Base-by-base conservation (phyloP, 2,888 invertebrate species). In the Spialia ferax region DNA sequence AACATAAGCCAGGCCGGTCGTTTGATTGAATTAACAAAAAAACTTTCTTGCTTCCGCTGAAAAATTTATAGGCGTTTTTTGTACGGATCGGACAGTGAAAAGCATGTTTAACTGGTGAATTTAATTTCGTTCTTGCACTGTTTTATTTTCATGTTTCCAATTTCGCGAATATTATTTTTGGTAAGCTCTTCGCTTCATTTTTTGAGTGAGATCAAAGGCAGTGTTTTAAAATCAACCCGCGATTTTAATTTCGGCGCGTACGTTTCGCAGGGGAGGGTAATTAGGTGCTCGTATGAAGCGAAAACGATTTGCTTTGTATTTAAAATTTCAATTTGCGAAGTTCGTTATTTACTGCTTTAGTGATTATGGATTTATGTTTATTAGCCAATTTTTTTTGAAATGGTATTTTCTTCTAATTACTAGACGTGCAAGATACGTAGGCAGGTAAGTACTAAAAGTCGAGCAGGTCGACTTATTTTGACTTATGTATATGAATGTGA, bases 1-100 rank as follows among this genome's bases (percentile, higher is more conserved):
- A 88, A 87, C 82, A 84, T 86, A 89, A 89, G 88, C 87, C 89
- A 79, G 79, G 79, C 75, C 75, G 74, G 80, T 75, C 81, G 76
- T 81, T 84, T 90, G 91, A 93, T 92, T 92, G 89, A 93, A 93
- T 93, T 92, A 92, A 82, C 89, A 86, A 83, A 84, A 86, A 93
- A 90, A 85, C 92, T 92, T 86, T 38, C 75, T 74, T 80, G 82
- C 75, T 79, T 73, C 76, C 76, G 73, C 80, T 85, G 84, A 88
- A 81, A 88, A 91, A 92, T 91, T 92, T 93, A 91, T 89, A 78
- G 85, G 80, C 79, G 77, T 80, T 82, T 86, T 87, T 86, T 59
- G 84, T 82, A 77, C 74, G 79, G 77, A 82, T 79, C 77, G 77
- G 73, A 82, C 81, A 20, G 82, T 83, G 83, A 85, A 85, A 81